Conservation (phyloP, 2,888 invertebrate genomes). For the Ormia ochracea region DNA sequence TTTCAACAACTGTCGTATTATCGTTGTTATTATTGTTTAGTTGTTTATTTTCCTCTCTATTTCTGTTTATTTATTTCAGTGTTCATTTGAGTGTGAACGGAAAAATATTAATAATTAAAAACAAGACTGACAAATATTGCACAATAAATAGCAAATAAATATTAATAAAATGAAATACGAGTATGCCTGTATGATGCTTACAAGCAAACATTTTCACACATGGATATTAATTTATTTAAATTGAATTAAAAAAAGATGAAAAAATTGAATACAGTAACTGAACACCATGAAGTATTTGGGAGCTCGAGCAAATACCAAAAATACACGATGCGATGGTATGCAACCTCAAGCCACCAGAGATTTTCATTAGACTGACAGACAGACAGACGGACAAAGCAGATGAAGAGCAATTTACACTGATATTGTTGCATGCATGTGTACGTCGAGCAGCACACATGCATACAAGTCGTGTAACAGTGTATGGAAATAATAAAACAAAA, state of each 20-base stretch:
- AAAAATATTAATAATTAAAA: constrained; percentile 19
- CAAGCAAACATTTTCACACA: constrained; percentile 45
- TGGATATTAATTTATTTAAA: constrained; percentile 55
- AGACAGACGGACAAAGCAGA: not conserved
- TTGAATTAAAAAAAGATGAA: constrained; percentile 53
- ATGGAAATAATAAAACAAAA: constrained; percentile 9
- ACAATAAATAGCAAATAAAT: constrained; percentile 39
- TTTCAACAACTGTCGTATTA: constrained; percentile 20
- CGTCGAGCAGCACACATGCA: not conserved
- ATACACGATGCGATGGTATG: constrained; percentile 8
- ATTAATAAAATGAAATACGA: constrained; percentile 34
- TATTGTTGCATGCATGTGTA: too few species aligned
- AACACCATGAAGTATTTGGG: constrained; percentile 1
- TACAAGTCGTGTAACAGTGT: not conserved
- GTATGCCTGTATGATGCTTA: constrained; percentile 9
- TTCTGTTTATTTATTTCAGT: not conserved
- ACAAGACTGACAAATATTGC: not conserved
- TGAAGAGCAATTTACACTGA: not conserved
- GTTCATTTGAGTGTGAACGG: constrained; percentile 42
- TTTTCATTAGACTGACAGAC: not conserved
- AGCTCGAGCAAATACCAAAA: constrained; percentile 1
- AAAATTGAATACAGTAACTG: not conserved
- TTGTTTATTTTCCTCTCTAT: not conserved
- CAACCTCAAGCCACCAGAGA: not conserved
- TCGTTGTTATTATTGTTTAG: constrained; percentile 1